Conservation (phyloP, 2,797 vertebrate species). For the Anguilla obscura region DNA sequence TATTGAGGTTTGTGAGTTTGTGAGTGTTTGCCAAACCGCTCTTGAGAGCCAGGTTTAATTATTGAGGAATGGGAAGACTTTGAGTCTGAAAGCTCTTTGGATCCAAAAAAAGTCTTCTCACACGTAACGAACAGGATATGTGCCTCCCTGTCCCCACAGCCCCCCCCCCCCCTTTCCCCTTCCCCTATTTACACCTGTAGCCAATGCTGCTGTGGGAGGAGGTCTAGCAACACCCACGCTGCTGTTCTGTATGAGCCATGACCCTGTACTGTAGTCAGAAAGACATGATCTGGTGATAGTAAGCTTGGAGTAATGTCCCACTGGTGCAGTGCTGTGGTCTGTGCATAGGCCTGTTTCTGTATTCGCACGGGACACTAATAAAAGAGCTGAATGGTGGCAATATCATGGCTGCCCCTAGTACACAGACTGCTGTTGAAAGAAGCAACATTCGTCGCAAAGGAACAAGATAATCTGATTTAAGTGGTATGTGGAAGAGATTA, state of each 20-base stretch:
- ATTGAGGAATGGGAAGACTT: not conserved
- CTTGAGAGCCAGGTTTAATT: not conserved
- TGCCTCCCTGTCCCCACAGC: not conserved
- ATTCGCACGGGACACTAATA: not conserved
- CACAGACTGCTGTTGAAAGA: not conserved
- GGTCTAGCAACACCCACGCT: not conserved
- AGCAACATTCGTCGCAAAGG: not conserved
- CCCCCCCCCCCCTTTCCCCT: not conserved
- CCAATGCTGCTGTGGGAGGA: not conserved
- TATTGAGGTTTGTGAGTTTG: not conserved
- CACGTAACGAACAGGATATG: too few relatives aligned
- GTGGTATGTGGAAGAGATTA: constrained; percentile 12
- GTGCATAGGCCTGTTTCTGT: not conserved
- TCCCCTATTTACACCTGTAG: not conserved
- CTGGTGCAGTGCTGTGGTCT: not conserved
- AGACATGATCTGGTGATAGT: not conserved
- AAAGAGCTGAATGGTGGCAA: not conserved
- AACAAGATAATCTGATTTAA: constrained; percentile 1
- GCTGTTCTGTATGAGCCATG: not conserved
- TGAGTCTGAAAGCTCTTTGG: not conserved
- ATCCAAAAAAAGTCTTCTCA: not conserved
- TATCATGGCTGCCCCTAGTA: too few relatives aligned
- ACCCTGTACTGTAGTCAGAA: not conserved
- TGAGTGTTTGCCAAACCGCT: not conserved
- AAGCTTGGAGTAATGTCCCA: not conserved